These are phyloP conservation scores for Oplegnathus fasciatus DNA, from an alignment of 2,113 vertebrate genomes.

Conservation along the genomic window DNA sequence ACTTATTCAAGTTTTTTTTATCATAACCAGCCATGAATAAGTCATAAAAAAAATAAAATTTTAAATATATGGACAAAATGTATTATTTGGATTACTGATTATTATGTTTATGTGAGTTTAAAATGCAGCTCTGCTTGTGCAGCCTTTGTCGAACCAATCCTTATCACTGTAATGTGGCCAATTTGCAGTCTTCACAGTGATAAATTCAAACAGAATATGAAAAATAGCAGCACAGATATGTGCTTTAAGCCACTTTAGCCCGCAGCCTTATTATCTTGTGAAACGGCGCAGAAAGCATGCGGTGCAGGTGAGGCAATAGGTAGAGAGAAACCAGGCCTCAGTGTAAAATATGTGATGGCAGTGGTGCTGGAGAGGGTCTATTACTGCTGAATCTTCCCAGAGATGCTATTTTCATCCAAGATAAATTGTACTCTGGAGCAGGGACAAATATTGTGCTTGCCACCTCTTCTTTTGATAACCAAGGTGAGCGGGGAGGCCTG, in stretches of 20 bases:
- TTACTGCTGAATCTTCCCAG: slow-evolving; percentile 70
- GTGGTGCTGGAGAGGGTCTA: slow-evolving; percentile 56
- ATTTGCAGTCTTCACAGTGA: slow-evolving; percentile 25
- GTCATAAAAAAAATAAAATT: background rate
- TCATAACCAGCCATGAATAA: background rate
- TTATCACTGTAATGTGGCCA: background rate
- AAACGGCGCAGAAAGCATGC: slow-evolving; percentile 71
- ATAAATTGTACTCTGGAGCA: slow-evolving; percentile 72
- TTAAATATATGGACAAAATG: background rate
- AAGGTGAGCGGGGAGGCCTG: slow-evolving; percentile 61
- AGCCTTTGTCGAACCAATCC: slow-evolving; percentile 6
- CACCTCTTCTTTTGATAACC: slow-evolving; percentile 68
- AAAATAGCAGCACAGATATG: slow-evolving; percentile 48
- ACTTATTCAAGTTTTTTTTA: background rate
- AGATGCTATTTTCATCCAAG: slow-evolving; percentile 69
- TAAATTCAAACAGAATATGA: slow-evolving; percentile 23
- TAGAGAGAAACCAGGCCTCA: slow-evolving; percentile 41
- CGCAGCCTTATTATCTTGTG: slow-evolving; percentile 65
- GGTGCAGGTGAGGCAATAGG: slow-evolving; percentile 47
- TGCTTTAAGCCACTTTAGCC: slow-evolving; percentile 56
- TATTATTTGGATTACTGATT: background rate
- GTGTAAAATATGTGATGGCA: slow-evolving; percentile 57
- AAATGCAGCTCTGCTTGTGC: background rate
- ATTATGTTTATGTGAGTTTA: background rate
- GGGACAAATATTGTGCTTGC: slow-evolving; percentile 72